A percentile compares a stretch with the other conserved stretches of the same genome.
Conservation (phyloP, 30 jellyfish, hydroid and myxozoan species). For the Aurelia sp. region DNA sequence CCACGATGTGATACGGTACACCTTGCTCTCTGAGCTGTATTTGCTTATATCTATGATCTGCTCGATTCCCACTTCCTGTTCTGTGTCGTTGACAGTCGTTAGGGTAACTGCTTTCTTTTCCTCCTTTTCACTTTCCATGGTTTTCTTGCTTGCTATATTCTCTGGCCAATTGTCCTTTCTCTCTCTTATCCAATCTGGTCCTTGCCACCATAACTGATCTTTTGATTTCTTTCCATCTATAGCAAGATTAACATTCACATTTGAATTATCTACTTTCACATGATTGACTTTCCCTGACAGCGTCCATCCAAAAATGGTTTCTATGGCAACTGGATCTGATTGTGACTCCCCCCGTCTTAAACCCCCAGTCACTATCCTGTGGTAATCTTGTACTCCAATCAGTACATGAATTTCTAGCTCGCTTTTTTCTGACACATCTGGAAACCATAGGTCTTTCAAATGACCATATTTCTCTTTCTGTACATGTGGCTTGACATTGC, state of each 20-base stretch:
- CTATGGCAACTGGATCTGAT: conserved; percentile 26
- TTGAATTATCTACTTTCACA: neutral
- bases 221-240: neutral
- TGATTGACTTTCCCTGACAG: conserved; percentile 23
- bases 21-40: no score
- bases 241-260: conserved; percentile 3
- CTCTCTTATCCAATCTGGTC: conserved; percentile 15
- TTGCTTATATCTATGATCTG: no score
- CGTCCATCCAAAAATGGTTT: conserved; percentile 48
- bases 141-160: neutral
- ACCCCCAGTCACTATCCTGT: conserved; percentile 14
- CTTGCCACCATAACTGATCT: conserved; percentile 41
- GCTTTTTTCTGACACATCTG: conserved; percentile 39
- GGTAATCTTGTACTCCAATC: conserved; percentile 18
- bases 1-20: no score
- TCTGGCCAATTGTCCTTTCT: neutral
- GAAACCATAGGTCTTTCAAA: conserved; percentile 25
- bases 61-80: no score
- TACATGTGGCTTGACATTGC: conserved; percentile 48
- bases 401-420: conserved; percentile 29
- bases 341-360: conserved; percentile 33
- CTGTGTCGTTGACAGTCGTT: no score
- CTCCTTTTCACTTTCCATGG: conserved; percentile 1
- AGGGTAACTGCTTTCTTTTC: neutral
- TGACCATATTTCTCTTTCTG: neutral